These are phyloP conservation scores for Rhynchonycteris naso DNA, from an alignment of 2,797 vertebrate genomes.

Conservation along the genomic window DNA sequence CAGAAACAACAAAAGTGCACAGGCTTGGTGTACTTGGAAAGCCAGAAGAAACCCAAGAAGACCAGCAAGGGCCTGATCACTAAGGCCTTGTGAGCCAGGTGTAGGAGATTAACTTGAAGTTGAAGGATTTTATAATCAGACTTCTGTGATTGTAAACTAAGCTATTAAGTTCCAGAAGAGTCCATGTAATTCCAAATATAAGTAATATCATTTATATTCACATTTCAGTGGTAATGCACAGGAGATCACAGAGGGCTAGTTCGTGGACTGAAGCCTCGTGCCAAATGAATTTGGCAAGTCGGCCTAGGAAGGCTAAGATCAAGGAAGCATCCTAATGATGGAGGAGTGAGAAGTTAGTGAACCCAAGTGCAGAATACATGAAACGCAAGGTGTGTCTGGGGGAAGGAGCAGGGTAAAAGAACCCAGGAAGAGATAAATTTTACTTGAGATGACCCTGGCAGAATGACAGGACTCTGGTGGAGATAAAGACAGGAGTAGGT, in stretches of 20 bases:
- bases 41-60: not conserved
- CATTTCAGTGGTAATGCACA: not conserved
- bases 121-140: not conserved
- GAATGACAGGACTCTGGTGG: not conserved
- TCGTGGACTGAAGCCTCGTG: not conserved
- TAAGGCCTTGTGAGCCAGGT: not conserved
- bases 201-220: not conserved
- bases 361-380: not conserved
- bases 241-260: accelerated
- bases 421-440: not conserved
- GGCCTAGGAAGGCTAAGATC: not conserved
- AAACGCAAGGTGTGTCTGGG: not conserved
- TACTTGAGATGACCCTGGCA: not conserved
- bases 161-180: not conserved
- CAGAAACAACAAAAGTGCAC: not conserved
- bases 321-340: not conserved
- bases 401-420: not conserved
- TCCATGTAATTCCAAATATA: not conserved
- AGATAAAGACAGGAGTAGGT: not conserved
- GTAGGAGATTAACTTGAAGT: not conserved
- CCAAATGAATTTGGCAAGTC: not conserved
- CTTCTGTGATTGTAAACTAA: not conserved
- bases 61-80: not conserved
- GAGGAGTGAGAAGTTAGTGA: accelerated
- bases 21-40: not conserved